These are phyloP conservation scores for Drosophila pseudotakahashii DNA, from an alignment of 2,888 invertebrate species.

Conservation along the genomic window DNA sequence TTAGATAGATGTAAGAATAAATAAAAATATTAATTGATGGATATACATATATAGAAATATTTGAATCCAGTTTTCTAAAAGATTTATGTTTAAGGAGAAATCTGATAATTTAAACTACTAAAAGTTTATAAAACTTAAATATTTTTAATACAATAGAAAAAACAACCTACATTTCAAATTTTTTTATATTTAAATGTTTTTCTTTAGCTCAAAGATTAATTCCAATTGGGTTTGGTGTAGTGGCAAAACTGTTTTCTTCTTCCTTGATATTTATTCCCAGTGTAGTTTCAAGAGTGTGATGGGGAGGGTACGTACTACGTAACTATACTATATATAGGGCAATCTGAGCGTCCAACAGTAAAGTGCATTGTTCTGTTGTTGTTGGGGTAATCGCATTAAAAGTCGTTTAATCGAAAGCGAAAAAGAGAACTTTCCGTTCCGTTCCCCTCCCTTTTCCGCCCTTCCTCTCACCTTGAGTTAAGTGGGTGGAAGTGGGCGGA, in stretches of 20 bases:
- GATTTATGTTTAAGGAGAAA: too few species aligned
- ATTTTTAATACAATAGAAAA: background rate
- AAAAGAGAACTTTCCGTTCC: constrained; percentile 33
- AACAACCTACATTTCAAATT: too few species aligned
- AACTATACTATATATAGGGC: constrained; percentile 49
- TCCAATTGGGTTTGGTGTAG: background rate
- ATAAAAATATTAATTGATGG: too few species aligned
- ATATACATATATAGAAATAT: too few species aligned
- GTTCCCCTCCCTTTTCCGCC: background rate
- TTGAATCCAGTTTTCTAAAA: too few species aligned
- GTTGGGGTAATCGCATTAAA: constrained; percentile 73
- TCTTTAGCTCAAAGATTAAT: background rate
- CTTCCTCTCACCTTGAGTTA: constrained; percentile 38
- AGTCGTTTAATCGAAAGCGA: constrained; percentile 75
- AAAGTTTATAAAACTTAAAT: background rate
- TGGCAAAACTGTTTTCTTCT: background rate
- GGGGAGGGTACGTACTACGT: background rate
- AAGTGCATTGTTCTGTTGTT: constrained; percentile 67
- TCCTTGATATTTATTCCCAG: background rate
- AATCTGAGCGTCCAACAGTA: constrained; percentile 45
- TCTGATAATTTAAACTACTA: too few species aligned
- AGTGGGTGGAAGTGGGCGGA: constrained; percentile 23
- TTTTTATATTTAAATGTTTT: background rate
- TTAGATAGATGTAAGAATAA: too few species aligned
- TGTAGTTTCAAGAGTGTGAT: constrained; percentile 2